phyloP scores from a whole-genome alignment of 2,888 invertebrate species.

The Nemapogon koenigi region DNA sequence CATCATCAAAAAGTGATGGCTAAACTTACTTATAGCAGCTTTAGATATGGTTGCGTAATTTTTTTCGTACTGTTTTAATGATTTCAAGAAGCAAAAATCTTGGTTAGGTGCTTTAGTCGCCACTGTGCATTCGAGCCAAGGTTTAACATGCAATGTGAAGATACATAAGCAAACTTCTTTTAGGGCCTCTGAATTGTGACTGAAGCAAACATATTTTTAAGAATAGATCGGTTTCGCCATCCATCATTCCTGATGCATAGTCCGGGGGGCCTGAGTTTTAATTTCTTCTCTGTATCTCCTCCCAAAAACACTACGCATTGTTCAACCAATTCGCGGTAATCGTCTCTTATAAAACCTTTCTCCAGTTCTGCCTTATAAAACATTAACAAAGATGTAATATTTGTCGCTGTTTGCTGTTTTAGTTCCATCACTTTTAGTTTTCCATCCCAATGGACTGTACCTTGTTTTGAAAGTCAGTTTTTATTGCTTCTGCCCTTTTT shows the following conservation, averaged over 20 bases:
- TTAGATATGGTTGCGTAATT: constrained; percentile 9
- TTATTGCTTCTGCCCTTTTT: too few species aligned
- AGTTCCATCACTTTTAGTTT: background rate
- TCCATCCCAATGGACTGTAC: background rate
- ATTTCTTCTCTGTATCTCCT: background rate
- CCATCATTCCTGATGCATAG: background rate
- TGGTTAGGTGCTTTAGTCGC: constrained; percentile 15
- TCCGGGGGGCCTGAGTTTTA: background rate
- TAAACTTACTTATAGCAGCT: constrained; percentile 10
- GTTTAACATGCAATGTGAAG: constrained; percentile 9
- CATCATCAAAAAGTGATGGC: constrained; percentile 10
- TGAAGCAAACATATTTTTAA: too few species aligned
- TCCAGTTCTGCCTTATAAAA: background rate
- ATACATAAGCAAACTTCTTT: constrained; percentile 13
- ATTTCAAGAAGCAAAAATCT: constrained; percentile 14
- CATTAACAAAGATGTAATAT: background rate
- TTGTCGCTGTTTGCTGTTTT: background rate
- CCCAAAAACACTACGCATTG: too few species aligned
- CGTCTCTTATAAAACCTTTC: background rate
- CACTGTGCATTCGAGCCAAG: constrained; percentile 13
- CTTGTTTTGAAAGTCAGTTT: background rate
- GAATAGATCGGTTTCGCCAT: background rate
- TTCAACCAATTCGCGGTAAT: background rate
- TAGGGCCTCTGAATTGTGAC: too few species aligned
- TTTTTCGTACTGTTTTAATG: constrained; percentile 7